These are phyloP conservation scores for Alcis repandata DNA, from an alignment of 2,888 invertebrate genomes.

Conservation along the genomic window DNA sequence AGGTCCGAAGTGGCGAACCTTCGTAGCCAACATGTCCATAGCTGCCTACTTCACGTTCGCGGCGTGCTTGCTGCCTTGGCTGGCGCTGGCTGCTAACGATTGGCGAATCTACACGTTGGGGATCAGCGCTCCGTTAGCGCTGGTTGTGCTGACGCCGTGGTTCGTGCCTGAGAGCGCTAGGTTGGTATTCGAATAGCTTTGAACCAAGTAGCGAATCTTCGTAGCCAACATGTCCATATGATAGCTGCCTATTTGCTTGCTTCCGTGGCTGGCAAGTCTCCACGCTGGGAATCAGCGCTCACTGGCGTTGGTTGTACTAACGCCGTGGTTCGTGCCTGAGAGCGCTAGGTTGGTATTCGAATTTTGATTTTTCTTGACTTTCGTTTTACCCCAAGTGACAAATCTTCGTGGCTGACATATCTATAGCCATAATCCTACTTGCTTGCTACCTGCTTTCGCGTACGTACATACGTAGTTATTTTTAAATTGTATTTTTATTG, in stretches of 20 bases:
- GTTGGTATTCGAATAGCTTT: too few relatives aligned
- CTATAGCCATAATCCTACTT: constrained; percentile 93
- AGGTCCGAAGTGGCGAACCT: constrained; percentile 95
- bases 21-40: constrained; percentile 96
- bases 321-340: constrained; percentile 93
- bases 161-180: constrained; percentile 92
- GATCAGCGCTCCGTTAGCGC: constrained; percentile 90
- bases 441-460: constrained; percentile 87
- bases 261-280: constrained; percentile 95
- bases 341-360: constrained; percentile 84
- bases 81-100: constrained; percentile 91
- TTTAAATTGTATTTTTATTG: constrained; percentile 43
- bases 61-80: constrained; percentile 94
- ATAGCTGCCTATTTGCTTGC: constrained; percentile 93
- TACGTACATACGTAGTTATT: too few relatives aligned
- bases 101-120: constrained; percentile 92
- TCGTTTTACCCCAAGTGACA: too few relatives aligned
- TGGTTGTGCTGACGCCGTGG: constrained; percentile 91
- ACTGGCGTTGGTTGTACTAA: constrained; percentile 88
- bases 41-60: constrained; percentile 95
- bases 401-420: constrained; percentile 96
- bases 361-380: too few relatives aligned
- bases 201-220: constrained; percentile 96
- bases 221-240: constrained; percentile 97
- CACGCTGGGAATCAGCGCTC: constrained; percentile 91